Percentiles rank a stretch among this genome's conserved stretches.
Evolutionary conservation across 2,888 invertebrate genomes (phyloP).

Genomic region (Heteropelma amictum): DNA sequence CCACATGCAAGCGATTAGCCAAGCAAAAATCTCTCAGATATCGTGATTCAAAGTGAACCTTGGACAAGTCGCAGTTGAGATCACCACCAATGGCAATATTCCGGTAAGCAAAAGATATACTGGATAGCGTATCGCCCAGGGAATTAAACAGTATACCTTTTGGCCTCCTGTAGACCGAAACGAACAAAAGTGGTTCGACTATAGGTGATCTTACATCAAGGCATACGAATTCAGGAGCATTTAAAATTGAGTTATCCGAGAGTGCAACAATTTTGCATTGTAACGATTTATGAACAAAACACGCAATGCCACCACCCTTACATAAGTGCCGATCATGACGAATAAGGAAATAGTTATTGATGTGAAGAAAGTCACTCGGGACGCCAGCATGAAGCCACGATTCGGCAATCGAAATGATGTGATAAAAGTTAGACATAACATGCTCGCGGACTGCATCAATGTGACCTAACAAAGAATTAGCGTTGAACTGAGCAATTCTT

Average conservation of each 20-base stretch:
- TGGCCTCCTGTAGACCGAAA: slow-evolving; percentile 3
- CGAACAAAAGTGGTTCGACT: neutral
- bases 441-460: neutral
- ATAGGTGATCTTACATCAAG: neutral
- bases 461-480: neutral
- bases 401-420: slow-evolving; percentile 5
- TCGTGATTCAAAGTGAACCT: neutral
- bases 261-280: neutral
- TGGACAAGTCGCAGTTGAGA: slow-evolving; percentile 6
- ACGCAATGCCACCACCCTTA: slow-evolving; percentile 26
- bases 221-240: slow-evolving; percentile 20
- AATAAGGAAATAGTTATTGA: slow-evolving; percentile 2
- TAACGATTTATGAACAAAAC: slow-evolving; percentile 30
- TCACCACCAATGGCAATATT: slow-evolving; percentile 18
- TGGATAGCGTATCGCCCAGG: neutral
- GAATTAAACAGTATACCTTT: neutral
- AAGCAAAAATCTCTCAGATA: neutral
- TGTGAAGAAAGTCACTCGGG: neutral
- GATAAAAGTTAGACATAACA: neutral
- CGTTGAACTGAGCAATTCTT: too few species aligned
- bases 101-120: neutral
- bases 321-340: slow-evolving; percentile 15
- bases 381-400: slow-evolving; percentile 10
- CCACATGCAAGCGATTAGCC: neutral
- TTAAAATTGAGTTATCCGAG: neutral